phyloP scores from a whole-genome alignment of 2,888 invertebrate genomes.

The Disparrhopalites patrizii region DNA sequence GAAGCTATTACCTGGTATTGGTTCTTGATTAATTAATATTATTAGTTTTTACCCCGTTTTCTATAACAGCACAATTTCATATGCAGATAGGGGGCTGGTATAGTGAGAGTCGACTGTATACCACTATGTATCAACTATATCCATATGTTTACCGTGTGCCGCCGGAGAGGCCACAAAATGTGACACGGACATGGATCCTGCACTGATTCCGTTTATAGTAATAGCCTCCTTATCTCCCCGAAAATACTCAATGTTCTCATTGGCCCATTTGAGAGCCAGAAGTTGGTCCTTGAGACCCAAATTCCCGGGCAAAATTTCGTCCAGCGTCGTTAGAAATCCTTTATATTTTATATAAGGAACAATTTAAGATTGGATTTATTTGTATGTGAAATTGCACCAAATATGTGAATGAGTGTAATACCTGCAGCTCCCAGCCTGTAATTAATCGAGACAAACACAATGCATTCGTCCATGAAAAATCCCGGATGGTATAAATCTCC shows the following conservation, averaged over 20 bases:
- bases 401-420: no score
- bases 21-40: no score
- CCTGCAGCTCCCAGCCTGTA: background rate
- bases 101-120: no score
- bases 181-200: background rate
- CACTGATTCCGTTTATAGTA: background rate
- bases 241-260: background rate
- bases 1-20: no score
- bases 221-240: background rate
- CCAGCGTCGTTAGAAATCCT: background rate
- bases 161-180: background rate
- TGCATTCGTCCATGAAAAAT: background rate
- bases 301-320: background rate
- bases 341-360: no score
- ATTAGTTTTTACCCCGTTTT: no score
- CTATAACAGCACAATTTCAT: no score
- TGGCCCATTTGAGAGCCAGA: background rate
- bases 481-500: background rate
- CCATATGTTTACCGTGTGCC: background rate
- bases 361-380: no score
- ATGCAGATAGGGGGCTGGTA: no score
- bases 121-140: no score
- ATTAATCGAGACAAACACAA: background rate
- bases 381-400: no score
- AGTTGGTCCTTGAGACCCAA: background rate